phyloP scores from a whole-genome alignment of 2,113 vertebrate species.

The Speoplatyrhinus poulsoni region DNA sequence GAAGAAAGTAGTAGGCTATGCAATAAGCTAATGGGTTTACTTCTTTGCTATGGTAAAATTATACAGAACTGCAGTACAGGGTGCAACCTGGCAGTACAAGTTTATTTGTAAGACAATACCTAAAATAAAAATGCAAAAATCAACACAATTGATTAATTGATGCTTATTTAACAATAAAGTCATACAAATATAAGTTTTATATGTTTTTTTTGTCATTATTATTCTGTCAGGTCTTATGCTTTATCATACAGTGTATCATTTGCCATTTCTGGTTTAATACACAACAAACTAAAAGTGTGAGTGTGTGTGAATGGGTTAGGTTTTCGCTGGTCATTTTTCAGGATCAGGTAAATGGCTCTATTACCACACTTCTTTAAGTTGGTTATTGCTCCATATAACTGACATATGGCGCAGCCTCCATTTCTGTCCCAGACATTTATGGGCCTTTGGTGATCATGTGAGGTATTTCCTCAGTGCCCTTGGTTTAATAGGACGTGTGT shows the following conservation, averaged over 20 bases:
- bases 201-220: no score
- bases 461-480: constrained; percentile 79
- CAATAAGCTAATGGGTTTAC: no score
- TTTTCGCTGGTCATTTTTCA: constrained; percentile 61
- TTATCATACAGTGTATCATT: no score
- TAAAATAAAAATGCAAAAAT: constrained; percentile 39
- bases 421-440: constrained; percentile 80
- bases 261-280: no score
- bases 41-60: no score
- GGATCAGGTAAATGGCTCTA: constrained; percentile 79
- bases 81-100: constrained; percentile 49
- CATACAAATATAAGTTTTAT: no score
- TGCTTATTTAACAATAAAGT: no score
- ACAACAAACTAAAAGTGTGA: neutral
- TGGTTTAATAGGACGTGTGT: constrained; percentile 81
- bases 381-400: constrained; percentile 81
- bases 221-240: no score
- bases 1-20: no score
- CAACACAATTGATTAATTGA: constrained; percentile 39
- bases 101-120: constrained; percentile 8
- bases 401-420: constrained; percentile 78
- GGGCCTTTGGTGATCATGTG: constrained; percentile 76
- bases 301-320: constrained; percentile 1
- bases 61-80: no score
- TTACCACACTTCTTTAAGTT: constrained; percentile 79